A percentile compares a stretch with the other conserved stretches of the same genome.
Conservation (phyloP, 2,113 vertebrate genomes). For the Halichoerus grypus region DNA sequence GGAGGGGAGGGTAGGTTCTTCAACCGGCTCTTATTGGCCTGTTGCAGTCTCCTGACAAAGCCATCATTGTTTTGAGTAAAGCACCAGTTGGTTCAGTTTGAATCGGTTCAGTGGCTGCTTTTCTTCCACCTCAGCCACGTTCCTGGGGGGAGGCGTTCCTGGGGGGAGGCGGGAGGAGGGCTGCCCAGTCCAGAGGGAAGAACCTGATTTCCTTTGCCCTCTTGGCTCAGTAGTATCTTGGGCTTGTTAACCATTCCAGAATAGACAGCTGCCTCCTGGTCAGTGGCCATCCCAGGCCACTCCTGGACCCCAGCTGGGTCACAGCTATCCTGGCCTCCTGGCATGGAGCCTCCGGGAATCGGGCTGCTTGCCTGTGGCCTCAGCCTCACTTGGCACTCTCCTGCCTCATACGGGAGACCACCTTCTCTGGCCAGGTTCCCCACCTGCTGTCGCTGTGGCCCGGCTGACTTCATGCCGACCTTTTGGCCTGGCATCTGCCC, state of each 20-base stretch:
- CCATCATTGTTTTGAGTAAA: conserved; percentile 58
- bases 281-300: neutral
- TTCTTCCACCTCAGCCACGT: neutral
- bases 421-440: conserved; percentile 48
- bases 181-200: neutral
- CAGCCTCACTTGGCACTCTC: neutral
- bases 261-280: neutral
- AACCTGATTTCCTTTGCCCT: neutral
- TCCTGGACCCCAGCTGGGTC: neutral
- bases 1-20: conserved; percentile 42
- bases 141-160: neutral
- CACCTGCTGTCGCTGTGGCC: neutral
- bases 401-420: neutral
- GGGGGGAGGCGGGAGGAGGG: neutral
- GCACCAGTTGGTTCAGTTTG: conserved; percentile 55
- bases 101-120: neutral
- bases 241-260: neutral
- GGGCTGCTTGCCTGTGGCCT: neutral
- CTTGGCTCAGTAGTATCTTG: neutral
- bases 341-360: neutral
- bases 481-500: neutral
- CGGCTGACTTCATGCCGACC: neutral
- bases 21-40: neutral
- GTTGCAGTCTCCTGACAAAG: conserved; percentile 53
- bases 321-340: neutral